phyloP scores from a whole-genome alignment of 1,140 invertebrate genomes.

The Pseudomyrmex cubaensis region DNA sequence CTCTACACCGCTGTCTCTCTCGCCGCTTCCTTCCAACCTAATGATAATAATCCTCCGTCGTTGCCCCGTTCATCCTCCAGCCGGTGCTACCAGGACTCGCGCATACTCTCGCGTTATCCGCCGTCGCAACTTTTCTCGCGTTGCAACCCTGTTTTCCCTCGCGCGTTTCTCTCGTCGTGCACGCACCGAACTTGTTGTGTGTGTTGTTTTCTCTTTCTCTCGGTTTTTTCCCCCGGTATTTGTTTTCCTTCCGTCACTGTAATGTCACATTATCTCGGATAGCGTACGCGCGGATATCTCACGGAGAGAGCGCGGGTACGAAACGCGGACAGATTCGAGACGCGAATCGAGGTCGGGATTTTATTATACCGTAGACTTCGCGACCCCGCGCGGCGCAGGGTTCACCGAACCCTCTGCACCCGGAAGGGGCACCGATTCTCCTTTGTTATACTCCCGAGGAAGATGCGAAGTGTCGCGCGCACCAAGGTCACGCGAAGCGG shows the following conservation, averaged over 20 bases:
- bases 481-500: slow-evolving; percentile 47
- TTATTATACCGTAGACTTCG: background rate
- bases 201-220: background rate
- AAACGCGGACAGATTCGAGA: too few species aligned
- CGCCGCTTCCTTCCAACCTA: slow-evolving; percentile 3
- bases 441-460: slow-evolving; percentile 28
- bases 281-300: slow-evolving; percentile 45
- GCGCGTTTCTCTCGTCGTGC: slow-evolving; percentile 11
- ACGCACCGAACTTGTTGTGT: slow-evolving; percentile 7
- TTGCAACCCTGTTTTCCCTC: slow-evolving; percentile 22
- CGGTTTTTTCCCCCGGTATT: background rate
- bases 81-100: slow-evolving; percentile 67
- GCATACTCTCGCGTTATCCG: slow-evolving; percentile 61
- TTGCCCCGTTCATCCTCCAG: slow-evolving; percentile 66
- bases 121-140: slow-evolving; percentile 26
- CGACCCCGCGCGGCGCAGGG: slow-evolving; percentile 3
- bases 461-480: slow-evolving; percentile 48
- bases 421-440: background rate
- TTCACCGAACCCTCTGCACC: background rate
- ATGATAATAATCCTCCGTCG: slow-evolving; percentile 50
- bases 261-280: slow-evolving; percentile 57
- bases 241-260: slow-evolving; percentile 37
- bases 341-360: slow-evolving; percentile 23
- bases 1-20: background rate
- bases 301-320: background rate